Base-by-base conservation (phyloP, 2,888 invertebrate species). In the Andrena trimmerana region DNA sequence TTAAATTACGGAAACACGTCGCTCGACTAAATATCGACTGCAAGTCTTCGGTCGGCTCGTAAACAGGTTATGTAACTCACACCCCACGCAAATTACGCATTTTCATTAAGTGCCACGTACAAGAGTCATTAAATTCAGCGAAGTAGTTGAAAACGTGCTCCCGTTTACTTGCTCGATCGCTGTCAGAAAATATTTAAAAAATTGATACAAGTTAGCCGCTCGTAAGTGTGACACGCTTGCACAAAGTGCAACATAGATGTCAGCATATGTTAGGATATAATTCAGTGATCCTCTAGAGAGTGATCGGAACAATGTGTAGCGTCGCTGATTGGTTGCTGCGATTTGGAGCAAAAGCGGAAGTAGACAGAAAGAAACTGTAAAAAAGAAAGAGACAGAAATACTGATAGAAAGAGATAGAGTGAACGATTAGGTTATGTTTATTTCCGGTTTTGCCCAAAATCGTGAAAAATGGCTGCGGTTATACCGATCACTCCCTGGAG, bases 11-110 rank as follows among this genome's bases (percentile, higher is more conserved):
- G 27, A 50, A 42, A 36, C n/a, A 63, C 57, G 50, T 16, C n/a
- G 27, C 16, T 36, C 6, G 24, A 42, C 13, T 57, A 42, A 73
- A 48, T 69, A 48, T 24, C 10, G 63, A 54, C 65, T 29, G 36
- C 0, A 48, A 52, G 57, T 2, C 29, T 60, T 16, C 63, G n/a
- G 27, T 13, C 27, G 59, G 36, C 33, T 36, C 63, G 68, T 27
- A n/a, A 54, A 70, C 59, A 85, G 85, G 81, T 85, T 85, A 85
- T 85, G 74, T 85, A 85, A 85, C 72, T 74, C 81, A 81, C 79
- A 76, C 78, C 66, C 69, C 13, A 50, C 63, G 24, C n/a, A 24
- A 50, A 24, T 52, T n/a, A 2, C 42, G 13, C 29, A 85, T 67
- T 16, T 52, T 62, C 60, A 57, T 59, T n/a, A 75, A 36, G 13